Evolutionary conservation across 2,113 vertebrate species (phyloP).

Genomic region (Poecile atricapillus): DNA sequence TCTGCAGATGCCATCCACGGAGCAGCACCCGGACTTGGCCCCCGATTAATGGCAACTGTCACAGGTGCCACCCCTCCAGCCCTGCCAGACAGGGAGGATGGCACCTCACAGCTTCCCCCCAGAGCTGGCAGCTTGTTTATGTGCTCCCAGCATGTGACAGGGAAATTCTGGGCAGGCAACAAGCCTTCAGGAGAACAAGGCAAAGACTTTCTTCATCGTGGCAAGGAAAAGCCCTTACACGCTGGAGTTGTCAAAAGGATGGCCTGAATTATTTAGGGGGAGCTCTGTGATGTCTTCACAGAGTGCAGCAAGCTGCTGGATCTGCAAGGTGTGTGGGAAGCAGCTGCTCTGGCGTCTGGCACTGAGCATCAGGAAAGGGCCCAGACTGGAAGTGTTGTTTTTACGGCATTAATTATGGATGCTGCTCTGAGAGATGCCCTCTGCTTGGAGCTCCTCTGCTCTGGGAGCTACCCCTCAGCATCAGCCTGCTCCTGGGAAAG

Average conservation of each 20-base stretch:
- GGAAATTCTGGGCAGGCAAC: not conserved
- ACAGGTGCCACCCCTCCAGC: not conserved
- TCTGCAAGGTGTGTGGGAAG: not conserved
- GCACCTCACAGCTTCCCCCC: not conserved
- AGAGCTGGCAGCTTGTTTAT: not conserved
- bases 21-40: not conserved
- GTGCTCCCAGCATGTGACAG: not conserved
- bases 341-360: not conserved
- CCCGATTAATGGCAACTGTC: not conserved
- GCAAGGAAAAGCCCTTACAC: not conserved
- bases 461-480: rapidly evolving
- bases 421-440: not conserved
- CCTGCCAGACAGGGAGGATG: not conserved
- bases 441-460: not conserved
- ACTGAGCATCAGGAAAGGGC: not conserved
- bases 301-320: not conserved
- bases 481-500: not conserved
- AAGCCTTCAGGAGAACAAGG: not conserved
- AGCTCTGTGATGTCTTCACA: not conserved
- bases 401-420: not conserved
- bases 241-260: not conserved
- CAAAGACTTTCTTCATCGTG: not conserved
- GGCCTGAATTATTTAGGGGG: not conserved
- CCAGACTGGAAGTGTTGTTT: not conserved
- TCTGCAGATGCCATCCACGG: not conserved